Evolutionary conservation across 2,113 vertebrate genomes (phyloP), one percentile per base, ranked within the genome.

Genomic region (Myotis davidii): DNA sequence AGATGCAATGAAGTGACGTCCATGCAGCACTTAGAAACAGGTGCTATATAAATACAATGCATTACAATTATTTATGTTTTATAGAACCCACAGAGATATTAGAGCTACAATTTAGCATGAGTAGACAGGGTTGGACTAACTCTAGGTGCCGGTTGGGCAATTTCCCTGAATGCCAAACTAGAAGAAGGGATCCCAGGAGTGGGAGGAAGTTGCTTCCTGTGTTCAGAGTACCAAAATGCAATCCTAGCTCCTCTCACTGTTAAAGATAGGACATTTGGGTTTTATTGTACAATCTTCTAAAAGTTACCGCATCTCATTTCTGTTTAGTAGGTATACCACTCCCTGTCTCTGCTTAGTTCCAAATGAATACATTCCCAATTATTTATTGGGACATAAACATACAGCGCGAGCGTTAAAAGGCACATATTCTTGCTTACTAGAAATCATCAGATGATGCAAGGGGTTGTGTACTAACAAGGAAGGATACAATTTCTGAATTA

Each of bases 51-150:
- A 93, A 95, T 93, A 56, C 54, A 91, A 96, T 79, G 52, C 70
- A 93, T 94, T 97, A 85, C 81, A 94, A 91, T 96, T 94, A 94
- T 85, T 91, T 92, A 96, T 93, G 90, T 87, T 90, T 87, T 94
- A 87, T 65, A 93, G 88, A 95, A 64, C 32, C 48, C 76, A 90
- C n/a, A 91, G 87, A 94, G 84, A 90, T 95, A 93, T 88, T 32
- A 95, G 83, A 89, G 69, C 77, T 91, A 93, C 69, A 83, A 74
- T 79, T 92, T 79, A 86, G 73, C 83, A 94, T 39, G 64, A 64
- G 84, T n/a, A 93, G 73, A 91, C 16, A 76, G 27, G 18, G 12
- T 14, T 95, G 69, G 50, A 95, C 9, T 59, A 37, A 93, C 32
- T 61, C 91, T 91, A 95, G 48, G n/a, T 37, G 21, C 34, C 79